These are phyloP conservation scores for Astur gentilis DNA, from an alignment of 2,113 vertebrate species.

Conservation along the genomic window DNA sequence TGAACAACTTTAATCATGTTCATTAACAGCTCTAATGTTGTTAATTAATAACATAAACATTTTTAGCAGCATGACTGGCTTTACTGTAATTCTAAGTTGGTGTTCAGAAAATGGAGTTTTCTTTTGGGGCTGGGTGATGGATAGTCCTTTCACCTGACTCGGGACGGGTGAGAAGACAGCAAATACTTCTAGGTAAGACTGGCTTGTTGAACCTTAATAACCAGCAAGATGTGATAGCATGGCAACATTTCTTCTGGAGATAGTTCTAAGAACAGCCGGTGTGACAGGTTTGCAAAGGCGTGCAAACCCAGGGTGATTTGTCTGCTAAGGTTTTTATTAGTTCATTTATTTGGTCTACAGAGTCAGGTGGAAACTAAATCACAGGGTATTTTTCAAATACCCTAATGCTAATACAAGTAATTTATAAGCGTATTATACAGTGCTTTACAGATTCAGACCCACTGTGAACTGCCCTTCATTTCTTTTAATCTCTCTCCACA, in stretches of 20 bases:
- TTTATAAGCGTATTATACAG: background rate
- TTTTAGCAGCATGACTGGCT: background rate
- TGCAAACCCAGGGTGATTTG: background rate
- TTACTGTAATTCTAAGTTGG: background rate
- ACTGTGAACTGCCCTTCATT: background rate
- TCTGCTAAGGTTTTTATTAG: background rate
- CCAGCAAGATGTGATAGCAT: background rate
- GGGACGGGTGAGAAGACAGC: background rate
- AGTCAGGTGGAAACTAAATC: background rate
- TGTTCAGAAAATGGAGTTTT: background rate
- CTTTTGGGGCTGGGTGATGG: background rate
- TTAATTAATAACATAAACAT: conserved; percentile 48
- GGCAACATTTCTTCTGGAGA: background rate
- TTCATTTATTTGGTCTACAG: background rate
- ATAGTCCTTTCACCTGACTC: background rate
- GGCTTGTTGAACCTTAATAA: background rate
- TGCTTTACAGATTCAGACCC: background rate
- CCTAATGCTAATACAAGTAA: background rate
- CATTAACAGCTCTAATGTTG: conserved; percentile 11
- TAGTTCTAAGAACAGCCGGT: background rate
- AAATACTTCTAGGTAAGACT: background rate
- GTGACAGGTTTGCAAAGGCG: background rate
- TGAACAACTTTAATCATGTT: conserved; percentile 10
- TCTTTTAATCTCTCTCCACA: background rate
- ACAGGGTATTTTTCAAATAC: background rate